Evolutionary conservation across 2,888 invertebrate species (phyloP), one percentile per base, ranked within the genome.

Genomic region (Junonia oenone): DNA sequence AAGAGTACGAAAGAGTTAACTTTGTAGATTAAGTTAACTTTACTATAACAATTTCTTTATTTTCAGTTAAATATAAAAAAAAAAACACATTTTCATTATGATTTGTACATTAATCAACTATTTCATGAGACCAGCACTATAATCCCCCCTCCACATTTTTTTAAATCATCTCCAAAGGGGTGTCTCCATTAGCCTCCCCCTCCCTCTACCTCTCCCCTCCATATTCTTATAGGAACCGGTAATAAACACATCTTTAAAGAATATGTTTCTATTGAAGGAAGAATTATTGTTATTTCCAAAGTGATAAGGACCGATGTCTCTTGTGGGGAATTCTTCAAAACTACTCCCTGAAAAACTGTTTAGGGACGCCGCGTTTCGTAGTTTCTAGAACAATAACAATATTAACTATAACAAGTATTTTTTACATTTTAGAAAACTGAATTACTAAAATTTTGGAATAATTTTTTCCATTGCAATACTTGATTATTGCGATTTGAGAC

Each of bases 321-420:
- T 63, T 0, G 68, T 69, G 6, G 69, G 70, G 27, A 37, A 56
- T 26, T 67, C 66, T 6, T 65, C 67, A 51, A 48, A 63, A 19
- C 61, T 63, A 48, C 54, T 51, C 11, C 38, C 43, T 3, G 43
- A 43, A 2, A 43, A 26, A 17, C 43, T 43, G 13, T 43, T 43
- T 2, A 43, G 22, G 8, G 43, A 43, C 0, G 43, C 22, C n/a
- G 22, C 22, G 13, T n/a, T 43, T 13, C 43, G 19, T 43, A 43
- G 13, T 13, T 43, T 43, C 43, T 43, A 26, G 9, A 43, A 26
- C n/a, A n/a, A n/a, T n/a, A n/a, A n/a, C n/a, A n/a, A n/a, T n/a
- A n/a, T n/a, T n/a, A n/a, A n/a, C n/a, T n/a, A n/a, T n/a, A n/a
- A n/a, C n/a, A n/a, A n/a, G n/a, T n/a, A n/a, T n/a, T n/a, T n/a